A percentile compares a stretch with the other conserved stretches of the same genome.
Conservation (phyloP, 2,888 invertebrate species). For the Diachrysia chrysitis region DNA sequence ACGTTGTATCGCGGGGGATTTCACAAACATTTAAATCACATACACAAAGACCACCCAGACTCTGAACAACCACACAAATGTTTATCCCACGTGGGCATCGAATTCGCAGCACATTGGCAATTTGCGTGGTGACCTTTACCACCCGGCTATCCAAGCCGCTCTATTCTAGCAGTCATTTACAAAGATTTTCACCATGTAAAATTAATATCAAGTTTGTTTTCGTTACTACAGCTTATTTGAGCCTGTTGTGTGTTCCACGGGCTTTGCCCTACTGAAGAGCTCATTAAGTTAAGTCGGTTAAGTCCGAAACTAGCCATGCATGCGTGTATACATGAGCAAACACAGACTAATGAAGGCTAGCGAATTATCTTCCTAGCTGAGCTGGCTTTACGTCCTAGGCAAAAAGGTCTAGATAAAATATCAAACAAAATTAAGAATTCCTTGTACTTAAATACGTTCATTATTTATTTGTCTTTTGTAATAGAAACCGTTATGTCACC, state of each 20-base stretch:
- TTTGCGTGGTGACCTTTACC: too few species aligned
- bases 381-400: background rate
- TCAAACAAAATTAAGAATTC: constrained; percentile 13
- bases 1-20: too few species aligned
- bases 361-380: constrained; percentile 2
- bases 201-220: background rate
- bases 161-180: too few species aligned
- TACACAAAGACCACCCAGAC: too few species aligned
- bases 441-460: constrained; percentile 38
- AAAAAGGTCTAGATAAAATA: background rate
- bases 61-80: too few species aligned
- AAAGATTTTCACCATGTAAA: background rate
- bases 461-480: constrained; percentile 54
- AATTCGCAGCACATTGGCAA: too few species aligned
- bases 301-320: constrained; percentile 4
- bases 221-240: background rate
- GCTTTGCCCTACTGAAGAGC: background rate
- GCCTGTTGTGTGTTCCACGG: background rate
- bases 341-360: background rate
- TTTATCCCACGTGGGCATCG: too few species aligned
- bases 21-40: too few species aligned
- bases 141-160: too few species aligned
- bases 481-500: constrained; percentile 76
- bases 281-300: constrained; percentile 4
- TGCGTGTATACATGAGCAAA: background rate